Percentiles rank a stretch among this genome's conserved stretches.
Conservation (phyloP, 2,888 invertebrate species). For the Tetragnatha montana region DNA sequence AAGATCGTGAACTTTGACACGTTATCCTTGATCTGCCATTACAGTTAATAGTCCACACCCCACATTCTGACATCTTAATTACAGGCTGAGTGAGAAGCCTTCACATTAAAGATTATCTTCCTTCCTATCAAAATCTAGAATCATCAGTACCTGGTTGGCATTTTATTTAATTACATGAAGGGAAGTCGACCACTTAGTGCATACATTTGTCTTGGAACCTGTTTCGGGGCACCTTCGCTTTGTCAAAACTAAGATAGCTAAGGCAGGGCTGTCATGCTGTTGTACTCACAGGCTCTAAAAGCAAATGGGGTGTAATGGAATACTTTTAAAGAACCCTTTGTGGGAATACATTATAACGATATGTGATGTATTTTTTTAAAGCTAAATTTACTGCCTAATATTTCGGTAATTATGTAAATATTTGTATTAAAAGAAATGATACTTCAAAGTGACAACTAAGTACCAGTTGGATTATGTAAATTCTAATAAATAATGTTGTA, state of each 20-base stretch:
- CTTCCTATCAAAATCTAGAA: constrained; percentile 30
- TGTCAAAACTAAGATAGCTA: too few relatives aligned
- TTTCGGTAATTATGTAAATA: too few relatives aligned
- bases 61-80: constrained; percentile 57
- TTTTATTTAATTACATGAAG: constrained; percentile 38
- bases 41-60: constrained; percentile 43
- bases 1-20: constrained; percentile 53
- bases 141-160: constrained; percentile 36
- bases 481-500: too few relatives aligned
- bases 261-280: neutral
- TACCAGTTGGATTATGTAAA: too few relatives aligned
- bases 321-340: too few relatives aligned
- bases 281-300: neutral
- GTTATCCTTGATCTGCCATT: constrained; percentile 54
- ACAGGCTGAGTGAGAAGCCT: constrained; percentile 10
- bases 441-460: too few relatives aligned
- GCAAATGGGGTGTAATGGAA: neutral
- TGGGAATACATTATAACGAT: too few relatives aligned
- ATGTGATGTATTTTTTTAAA: too few relatives aligned
- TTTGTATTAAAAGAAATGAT: too few relatives aligned
- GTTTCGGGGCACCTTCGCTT: constrained; percentile 17
- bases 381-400: too few relatives aligned
- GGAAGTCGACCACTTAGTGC: constrained; percentile 25
- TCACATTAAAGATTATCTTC: constrained; percentile 20
- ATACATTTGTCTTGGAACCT: constrained; percentile 43